phyloP scores from a whole-genome alignment of 2,888 invertebrate genomes.

The Leptinotarsa rubiginosa region DNA sequence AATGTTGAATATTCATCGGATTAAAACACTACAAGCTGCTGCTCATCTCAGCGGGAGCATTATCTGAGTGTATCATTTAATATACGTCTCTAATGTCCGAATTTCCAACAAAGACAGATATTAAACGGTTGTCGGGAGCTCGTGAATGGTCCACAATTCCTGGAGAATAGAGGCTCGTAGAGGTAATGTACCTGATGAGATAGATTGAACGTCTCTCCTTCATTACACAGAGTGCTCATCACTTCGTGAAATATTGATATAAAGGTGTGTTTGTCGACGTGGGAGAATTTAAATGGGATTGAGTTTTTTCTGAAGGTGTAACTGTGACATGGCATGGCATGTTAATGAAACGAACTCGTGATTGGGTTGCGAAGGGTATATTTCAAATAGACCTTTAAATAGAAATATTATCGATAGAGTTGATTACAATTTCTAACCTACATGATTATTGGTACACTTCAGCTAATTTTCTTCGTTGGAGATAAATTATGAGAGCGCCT shows the following conservation, averaged over 20 bases:
- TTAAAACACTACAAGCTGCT: neutral
- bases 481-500: too few species aligned
- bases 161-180: neutral
- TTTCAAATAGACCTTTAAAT: too few species aligned
- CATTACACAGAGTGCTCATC: slow-evolving; percentile 16
- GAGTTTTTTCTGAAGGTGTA: slow-evolving; percentile 2
- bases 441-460: too few species aligned
- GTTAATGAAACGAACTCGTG: too few species aligned
- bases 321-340: neutral
- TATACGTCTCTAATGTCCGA: slow-evolving; percentile 18
- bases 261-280: slow-evolving; percentile 14
- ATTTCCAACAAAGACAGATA: slow-evolving; percentile 23
- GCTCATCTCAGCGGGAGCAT: neutral
- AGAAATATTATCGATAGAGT: too few species aligned
- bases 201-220: slow-evolving; percentile 6
- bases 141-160: slow-evolving; percentile 13
- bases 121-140: slow-evolving; percentile 19
- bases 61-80: slow-evolving; percentile 19
- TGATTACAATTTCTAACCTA: too few species aligned
- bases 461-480: too few species aligned
- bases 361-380: too few species aligned
- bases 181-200: neutral
- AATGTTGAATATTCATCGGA: slow-evolving; percentile 1
- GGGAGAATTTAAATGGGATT: slow-evolving; percentile 7
- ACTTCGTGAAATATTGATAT: slow-evolving; percentile 13